A percentile compares a stretch with the other conserved stretches of the same genome.
These are phyloP conservation scores for Verasper variegatus DNA, from an alignment of 2,113 vertebrate genomes.

Conservation along the genomic window DNA sequence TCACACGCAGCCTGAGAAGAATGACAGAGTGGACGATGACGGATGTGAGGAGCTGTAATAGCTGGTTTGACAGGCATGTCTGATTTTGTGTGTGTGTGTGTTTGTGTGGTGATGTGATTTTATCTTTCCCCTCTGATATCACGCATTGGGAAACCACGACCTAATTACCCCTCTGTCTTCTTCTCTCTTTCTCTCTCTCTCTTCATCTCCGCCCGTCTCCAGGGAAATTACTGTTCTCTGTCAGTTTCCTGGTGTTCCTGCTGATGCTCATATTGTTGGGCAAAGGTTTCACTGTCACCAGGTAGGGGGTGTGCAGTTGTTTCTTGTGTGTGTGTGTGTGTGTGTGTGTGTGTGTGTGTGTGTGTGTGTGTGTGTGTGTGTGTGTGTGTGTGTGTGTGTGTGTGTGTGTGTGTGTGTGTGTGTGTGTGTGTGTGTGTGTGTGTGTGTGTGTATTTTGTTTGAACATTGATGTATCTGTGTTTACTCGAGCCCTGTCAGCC, in stretches of 20 bases:
- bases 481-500: not conserved
- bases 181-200: conserved; percentile 1
- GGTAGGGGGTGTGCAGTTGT: conserved; percentile 63
- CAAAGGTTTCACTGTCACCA: conserved; percentile 95
- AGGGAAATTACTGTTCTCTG: conserved; percentile 94
- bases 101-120: conserved; percentile 67
- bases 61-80: conserved; percentile 18
- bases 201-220: conserved; percentile 57
- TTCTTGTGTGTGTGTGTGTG: no score
- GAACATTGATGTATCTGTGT: not conserved
- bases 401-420: conserved; percentile 18
- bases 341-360: no score
- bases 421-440: not conserved
- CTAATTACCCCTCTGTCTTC: conserved; percentile 64
- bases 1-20: conserved; percentile 11
- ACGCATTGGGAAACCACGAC: conserved; percentile 67
- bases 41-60: conserved; percentile 33
- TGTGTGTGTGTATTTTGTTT: not conserved
- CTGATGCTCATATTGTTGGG: conserved; percentile 93
- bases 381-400: no score
- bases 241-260: conserved; percentile 93
- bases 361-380: no score
- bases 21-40: conserved; percentile 40
- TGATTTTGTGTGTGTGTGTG: not conserved
- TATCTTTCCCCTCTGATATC: conserved; percentile 55